Base-by-base conservation (phyloP, 1,140 invertebrate species). In the Maconellicoccus hirsutus region DNA sequence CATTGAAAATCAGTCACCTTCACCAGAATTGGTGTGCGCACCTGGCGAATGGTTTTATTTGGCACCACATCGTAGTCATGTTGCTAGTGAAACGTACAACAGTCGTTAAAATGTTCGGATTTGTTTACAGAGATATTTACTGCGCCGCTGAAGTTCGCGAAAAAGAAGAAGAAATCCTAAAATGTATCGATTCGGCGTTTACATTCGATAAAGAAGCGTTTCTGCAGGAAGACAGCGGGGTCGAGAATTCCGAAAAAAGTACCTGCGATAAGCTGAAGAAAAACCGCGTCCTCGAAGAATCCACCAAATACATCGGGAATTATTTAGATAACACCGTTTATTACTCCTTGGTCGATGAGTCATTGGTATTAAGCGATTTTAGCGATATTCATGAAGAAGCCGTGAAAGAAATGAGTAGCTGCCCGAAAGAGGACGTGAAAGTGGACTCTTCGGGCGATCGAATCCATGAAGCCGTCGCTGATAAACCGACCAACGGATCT, bases 361-460 rank as follows among this genome's bases (percentile, higher is more conserved):
- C 61, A 14, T 25, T 66, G 19, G 25, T 66, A 66, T 22, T 66
- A 16, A 66, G 61, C 25, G 61, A 66, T 66, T 66, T 66, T 16
- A 66, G 61, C 61, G 61, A 66, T 23, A 66, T 66, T 25, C 21
- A 66, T 66, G 61, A 66, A 22, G 61, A 66, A 66, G 61, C 3
- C 8, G 22, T 26, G 8, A 66, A 66, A 26, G 25, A 26, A 66
- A 66, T 66, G 61, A 66, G 61, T 66, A 8, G 6, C 25, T 16
- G 42, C 16, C 22, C 22, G 25, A 25, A 22, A 10, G 61, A 66
- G 10, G 16, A 19, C n/a, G 52, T 16, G 52, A 59, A 59, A 19
- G 16, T 16, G 4, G 21, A 19, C 21, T 19, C 52, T 7, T 59
- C 52, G 52, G 61, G 42, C 8, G 61, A 66, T 66, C 7, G 61